Evolutionary conservation across 1,140 invertebrate genomes (phyloP), one percentile per base, ranked within the genome.

Genomic region (Ladona fulva): DNA sequence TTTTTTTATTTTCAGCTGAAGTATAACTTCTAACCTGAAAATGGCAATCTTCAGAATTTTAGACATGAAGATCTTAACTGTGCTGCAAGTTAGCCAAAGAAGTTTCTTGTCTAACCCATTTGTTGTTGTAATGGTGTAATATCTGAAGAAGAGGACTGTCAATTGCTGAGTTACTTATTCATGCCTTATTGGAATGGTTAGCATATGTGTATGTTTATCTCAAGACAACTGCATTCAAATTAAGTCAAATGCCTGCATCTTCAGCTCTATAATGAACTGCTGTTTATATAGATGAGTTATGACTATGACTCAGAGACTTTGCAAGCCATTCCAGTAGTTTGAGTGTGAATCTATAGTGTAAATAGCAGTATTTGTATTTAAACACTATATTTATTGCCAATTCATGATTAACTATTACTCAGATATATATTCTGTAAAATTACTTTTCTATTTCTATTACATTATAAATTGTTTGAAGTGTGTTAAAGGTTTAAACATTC

Each of bases 131-230:
- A 66, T 66, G 52, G 52, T 66, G 3, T 19, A 6, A 19, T 66
- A 5, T 19, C n/a, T 66, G 52, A 66, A 66, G 52, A 66, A 66
- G n/a, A 66, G 1, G 44, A 52, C 52, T 3, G n/a, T 66, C 16
- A 22, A 66, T 66, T 22, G 52, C 52, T 66, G 52, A 66, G n/a
- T 22, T 66, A 66, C 52, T 66, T 66, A 66, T 66, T 66, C 52
- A 66, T 66, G 52, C 52, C 52, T 66, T 66, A 66, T 66, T 66
- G 52, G 52, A 66, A 66, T 66, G 52, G 52, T 66, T 66, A 66
- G 52, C 52, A 19, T 12, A 16, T 6, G 29, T 37, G 3, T 6
- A 22, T 66, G 52, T 66, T 19, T 3, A 66, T 66, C n/a, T 6
- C 5, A 66, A 66, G 52, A 22, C 52, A 66, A 22, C n/a, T 22